A percentile compares a stretch with the other conserved stretches of the same genome.
Evolutionary conservation across 2,888 invertebrate genomes (phyloP).

Genomic region (Xestia xanthographa): DNA sequence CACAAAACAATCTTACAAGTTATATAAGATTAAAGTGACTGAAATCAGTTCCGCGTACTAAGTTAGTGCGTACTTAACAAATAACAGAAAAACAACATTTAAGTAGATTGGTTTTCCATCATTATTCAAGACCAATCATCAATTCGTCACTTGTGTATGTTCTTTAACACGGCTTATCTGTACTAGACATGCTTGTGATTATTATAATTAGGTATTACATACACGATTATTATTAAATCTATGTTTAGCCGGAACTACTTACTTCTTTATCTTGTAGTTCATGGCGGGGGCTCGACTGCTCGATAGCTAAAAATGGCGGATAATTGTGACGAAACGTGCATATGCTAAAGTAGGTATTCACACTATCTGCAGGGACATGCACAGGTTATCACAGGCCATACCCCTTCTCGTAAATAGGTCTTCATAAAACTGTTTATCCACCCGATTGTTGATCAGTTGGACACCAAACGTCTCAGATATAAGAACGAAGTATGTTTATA

Average conservation of each 20-base stretch:
- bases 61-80: slow-evolving; percentile 5
- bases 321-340: slow-evolving; percentile 72
- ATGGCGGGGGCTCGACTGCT: slow-evolving; percentile 83
- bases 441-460: slow-evolving; percentile 78
- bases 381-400: slow-evolving; percentile 77
- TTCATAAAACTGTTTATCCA: slow-evolving; percentile 80
- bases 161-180: slow-evolving; percentile 20
- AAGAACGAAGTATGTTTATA: slow-evolving; percentile 72
- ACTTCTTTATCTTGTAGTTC: slow-evolving; percentile 53
- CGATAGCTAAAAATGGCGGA: slow-evolving; percentile 21
- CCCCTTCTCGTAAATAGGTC: slow-evolving; percentile 74
- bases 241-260: slow-evolving; percentile 49
- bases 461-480: slow-evolving; percentile 71
- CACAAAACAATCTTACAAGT: neutral
- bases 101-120: slow-evolving; percentile 24
- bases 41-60: slow-evolving; percentile 21
- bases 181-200: slow-evolving; percentile 9
- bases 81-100: slow-evolving; percentile 28
- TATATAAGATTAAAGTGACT: neutral
- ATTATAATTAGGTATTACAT: slow-evolving; percentile 26
- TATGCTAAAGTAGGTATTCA: slow-evolving; percentile 59
- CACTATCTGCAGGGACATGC: slow-evolving; percentile 70
- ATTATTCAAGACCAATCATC: slow-evolving; percentile 30
- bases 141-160: slow-evolving; percentile 47
- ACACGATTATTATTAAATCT: slow-evolving; percentile 35